A percentile compares a stretch with the other conserved stretches of the same genome.
These are phyloP conservation scores for Philereme vetulata DNA, from an alignment of 2,888 invertebrate genomes.

Conservation along the genomic window DNA sequence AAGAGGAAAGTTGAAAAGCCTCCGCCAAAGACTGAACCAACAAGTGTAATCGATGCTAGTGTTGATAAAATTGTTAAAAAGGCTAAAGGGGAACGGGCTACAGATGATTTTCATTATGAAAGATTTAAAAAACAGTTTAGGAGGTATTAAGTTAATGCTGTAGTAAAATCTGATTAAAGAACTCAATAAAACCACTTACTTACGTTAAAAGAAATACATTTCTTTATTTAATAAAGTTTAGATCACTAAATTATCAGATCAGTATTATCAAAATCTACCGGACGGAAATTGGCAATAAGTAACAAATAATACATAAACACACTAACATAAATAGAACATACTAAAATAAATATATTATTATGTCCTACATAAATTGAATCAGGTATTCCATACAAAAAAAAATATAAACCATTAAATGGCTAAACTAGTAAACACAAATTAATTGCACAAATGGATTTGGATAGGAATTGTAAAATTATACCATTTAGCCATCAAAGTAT, in stretches of 20 bases:
- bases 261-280: constrained; percentile 22
- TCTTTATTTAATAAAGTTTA: constrained; percentile 25
- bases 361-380: no score
- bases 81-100: constrained; percentile 94
- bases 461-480: no score
- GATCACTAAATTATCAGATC: constrained; percentile 30
- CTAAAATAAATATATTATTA: no score
- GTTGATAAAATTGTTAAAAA: constrained; percentile 83
- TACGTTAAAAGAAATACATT: constrained; percentile 18
- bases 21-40: constrained; percentile 58
- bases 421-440: no score
- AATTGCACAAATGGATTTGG: no score
- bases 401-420: no score
- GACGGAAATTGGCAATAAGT: constrained; percentile 26
- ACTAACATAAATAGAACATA: constrained; percentile 1
- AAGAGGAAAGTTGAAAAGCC: constrained; percentile 85
- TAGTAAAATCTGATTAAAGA: background rate
- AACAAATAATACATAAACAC: constrained; percentile 25
- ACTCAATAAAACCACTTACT: constrained; percentile 7
- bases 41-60: constrained; percentile 72
- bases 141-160: constrained; percentile 84
- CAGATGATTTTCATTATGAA: constrained; percentile 98
- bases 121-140: constrained; percentile 98
- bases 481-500: no score
- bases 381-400: no score